A percentile compares a stretch with the other conserved stretches of the same genome.
phyloP scores from a whole-genome alignment of 2,888 invertebrate genomes.

The Trachelus tabidus region DNA sequence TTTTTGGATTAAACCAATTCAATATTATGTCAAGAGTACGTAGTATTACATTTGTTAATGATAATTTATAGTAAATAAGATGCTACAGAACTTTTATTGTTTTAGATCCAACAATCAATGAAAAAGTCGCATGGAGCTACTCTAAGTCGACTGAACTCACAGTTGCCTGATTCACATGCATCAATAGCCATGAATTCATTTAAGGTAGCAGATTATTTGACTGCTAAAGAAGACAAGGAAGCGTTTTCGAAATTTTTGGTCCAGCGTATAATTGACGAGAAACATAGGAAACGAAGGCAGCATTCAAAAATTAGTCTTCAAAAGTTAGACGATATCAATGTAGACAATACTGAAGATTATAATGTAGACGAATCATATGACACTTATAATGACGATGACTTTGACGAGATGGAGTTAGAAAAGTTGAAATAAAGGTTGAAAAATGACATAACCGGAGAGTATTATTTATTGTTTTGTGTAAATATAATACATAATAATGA shows the following conservation, averaged over 20 bases:
- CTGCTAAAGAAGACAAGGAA: conserved; percentile 63
- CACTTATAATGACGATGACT: conserved; percentile 37
- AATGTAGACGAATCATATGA: conserved; percentile 36
- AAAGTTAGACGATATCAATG: not conserved
- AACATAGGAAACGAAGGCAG: conserved; percentile 33
- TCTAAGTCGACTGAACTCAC: conserved; percentile 31
- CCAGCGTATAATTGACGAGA: conserved; percentile 67
- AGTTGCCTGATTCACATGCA: conserved; percentile 25
- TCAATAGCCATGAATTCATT: conserved; percentile 37
- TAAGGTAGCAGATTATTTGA: conserved; percentile 23
- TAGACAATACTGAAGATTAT: conserved; percentile 37
- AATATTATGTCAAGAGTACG: conserved; percentile 71
- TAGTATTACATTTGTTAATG: not conserved
- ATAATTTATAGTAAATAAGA: conserved; percentile 14
- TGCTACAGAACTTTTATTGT: conserved; percentile 12
- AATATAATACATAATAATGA: conserved; percentile 29
- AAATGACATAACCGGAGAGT: conserved; percentile 9
- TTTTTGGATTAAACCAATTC: conserved; percentile 77
- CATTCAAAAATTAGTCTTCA: not conserved
- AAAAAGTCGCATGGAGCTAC: conserved; percentile 53
- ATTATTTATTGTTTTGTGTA: conserved; percentile 23
- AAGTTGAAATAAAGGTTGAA: conserved; percentile 1
- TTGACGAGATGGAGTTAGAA: conserved; percentile 9
- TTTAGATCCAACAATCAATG: conserved; percentile 54
- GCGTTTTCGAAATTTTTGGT: conserved; percentile 71